A percentile compares a stretch with the other conserved stretches of the same genome.
Evolutionary conservation across 2,797 vertebrate species (phyloP).

Genomic region (Ibycter americanus): DNA sequence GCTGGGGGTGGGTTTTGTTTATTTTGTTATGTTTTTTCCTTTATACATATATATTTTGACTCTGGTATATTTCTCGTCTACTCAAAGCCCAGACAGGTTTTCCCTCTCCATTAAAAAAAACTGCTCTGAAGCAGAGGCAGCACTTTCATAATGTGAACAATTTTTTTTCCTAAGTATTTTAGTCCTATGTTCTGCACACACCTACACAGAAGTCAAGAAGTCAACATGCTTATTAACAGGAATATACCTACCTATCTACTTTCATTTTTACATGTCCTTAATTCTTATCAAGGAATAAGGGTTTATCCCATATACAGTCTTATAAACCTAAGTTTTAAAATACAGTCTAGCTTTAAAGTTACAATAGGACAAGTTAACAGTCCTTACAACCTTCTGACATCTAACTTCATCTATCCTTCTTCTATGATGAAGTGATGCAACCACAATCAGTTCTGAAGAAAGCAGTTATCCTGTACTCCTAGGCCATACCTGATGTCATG

Average conservation of each 20-base stretch:
- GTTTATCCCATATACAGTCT: not conserved
- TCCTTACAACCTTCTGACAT: not conserved
- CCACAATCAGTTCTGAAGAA: not conserved
- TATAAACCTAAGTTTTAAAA: not conserved
- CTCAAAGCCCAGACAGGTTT: not conserved
- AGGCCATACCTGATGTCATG: not conserved
- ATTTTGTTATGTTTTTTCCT: accelerated
- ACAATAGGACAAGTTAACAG: not conserved
- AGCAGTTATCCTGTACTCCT: not conserved
- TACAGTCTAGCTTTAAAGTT: not conserved
- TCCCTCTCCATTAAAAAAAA: not conserved
- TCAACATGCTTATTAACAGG: not conserved
- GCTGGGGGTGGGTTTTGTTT: not conserved
- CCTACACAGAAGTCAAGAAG: not conserved
- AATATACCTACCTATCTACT: not conserved
- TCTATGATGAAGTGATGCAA: not conserved
- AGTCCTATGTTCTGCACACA: not conserved
- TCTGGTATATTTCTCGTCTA: not conserved
- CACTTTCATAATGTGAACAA: not conserved
- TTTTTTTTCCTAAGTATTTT: not conserved
- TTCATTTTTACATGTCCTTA: not conserved
- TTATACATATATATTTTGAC: not conserved
- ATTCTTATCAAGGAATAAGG: not conserved
- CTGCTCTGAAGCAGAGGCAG: not conserved
- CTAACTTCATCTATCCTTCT: not conserved